These are phyloP conservation scores for Pungitius pungitius DNA, from an alignment of 2,113 vertebrate genomes.

Conservation along the genomic window DNA sequence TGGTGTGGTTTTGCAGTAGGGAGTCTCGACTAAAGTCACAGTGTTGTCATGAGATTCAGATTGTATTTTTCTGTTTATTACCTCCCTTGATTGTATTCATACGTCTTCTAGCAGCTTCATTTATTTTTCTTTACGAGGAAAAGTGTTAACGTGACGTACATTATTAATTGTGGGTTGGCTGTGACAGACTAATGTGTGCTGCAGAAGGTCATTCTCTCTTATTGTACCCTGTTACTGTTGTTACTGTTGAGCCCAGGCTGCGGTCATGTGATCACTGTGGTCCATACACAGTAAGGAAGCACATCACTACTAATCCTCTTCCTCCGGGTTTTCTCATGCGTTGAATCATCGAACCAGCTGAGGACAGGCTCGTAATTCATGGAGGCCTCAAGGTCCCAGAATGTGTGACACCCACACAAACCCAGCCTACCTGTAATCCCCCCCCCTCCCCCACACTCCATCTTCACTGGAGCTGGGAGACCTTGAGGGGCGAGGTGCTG, in stretches of 20 bases:
- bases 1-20: slow-evolving; percentile 5
- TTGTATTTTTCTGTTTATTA: background rate
- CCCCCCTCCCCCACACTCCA: background rate
- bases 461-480: slow-evolving; percentile 92
- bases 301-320: too few relatives aligned
- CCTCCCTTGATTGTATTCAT: background rate
- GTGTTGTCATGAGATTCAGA: background rate
- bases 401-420: too few relatives aligned
- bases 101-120: background rate
- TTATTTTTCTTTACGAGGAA: background rate
- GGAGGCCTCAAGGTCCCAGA: background rate
- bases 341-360: too few relatives aligned
- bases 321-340: too few relatives aligned
- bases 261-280: background rate
- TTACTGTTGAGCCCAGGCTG: background rate
- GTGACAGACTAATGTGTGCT: too few relatives aligned
- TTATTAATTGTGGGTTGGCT: too few relatives aligned
- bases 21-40: slow-evolving; percentile 11
- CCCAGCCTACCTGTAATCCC: slow-evolving; percentile 1
- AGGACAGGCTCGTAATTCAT: too few relatives aligned
- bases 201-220: too few relatives aligned
- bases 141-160: background rate
- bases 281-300: too few relatives aligned
- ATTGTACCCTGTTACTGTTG: background rate
- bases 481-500: slow-evolving; percentile 84